A percentile compares a stretch with the other conserved stretches of the same genome.
These are phyloP conservation scores for Hippoglossus stenolepis DNA, from an alignment of 2,113 vertebrate species.

Conservation along the genomic window DNA sequence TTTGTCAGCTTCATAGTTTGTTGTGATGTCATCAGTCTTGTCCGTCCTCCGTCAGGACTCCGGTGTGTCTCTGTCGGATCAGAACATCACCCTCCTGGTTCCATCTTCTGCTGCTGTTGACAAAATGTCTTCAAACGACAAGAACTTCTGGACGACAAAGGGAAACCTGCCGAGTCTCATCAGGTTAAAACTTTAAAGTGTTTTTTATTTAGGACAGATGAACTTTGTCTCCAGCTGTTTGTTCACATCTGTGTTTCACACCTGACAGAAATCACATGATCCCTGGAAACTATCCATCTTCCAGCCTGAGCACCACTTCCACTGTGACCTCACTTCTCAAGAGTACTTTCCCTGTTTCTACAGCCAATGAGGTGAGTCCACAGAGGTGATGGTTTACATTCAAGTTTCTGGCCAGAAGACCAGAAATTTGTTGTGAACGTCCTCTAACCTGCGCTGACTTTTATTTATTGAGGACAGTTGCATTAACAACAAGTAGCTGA, in stretches of 20 bases:
- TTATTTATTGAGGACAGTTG: too few species aligned
- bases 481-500: too few species aligned
- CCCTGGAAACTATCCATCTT: constrained; percentile 76
- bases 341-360: constrained; percentile 82
- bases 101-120: constrained; percentile 85
- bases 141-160: constrained; percentile 85
- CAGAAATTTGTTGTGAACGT: too few species aligned
- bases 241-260: neutral
- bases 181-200: constrained; percentile 76
- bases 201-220: neutral
- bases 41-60: constrained; percentile 77
- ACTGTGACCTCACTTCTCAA: constrained; percentile 84
- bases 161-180: constrained; percentile 86
- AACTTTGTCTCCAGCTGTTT: neutral
- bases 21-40: neutral
- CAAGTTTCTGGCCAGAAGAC: too few species aligned
- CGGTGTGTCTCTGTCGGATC: constrained; percentile 78
- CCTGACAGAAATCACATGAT: constrained; percentile 87
- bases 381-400: too few species aligned
- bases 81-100: constrained; percentile 89
- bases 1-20: neutral
- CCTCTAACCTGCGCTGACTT: too few species aligned
- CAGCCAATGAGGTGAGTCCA: constrained; percentile 83
- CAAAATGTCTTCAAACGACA: constrained; percentile 85
- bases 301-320: constrained; percentile 79